Percentiles rank a stretch among this genome's conserved stretches.
Conservation (phyloP, 2,113 vertebrate species). For the Tragelaphus scriptus region DNA sequence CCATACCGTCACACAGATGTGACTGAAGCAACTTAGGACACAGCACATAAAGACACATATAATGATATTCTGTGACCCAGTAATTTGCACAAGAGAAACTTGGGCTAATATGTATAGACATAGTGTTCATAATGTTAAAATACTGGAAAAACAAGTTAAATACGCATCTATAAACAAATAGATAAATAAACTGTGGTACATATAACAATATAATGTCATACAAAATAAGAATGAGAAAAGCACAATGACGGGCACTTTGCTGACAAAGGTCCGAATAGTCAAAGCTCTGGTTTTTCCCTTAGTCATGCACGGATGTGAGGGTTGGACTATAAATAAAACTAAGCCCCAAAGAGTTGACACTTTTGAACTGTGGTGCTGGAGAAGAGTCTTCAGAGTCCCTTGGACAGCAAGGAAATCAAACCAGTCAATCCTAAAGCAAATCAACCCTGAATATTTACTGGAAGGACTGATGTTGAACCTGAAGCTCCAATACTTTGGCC, state of each 20-base stretch:
- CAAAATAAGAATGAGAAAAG: not conserved
- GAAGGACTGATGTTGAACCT: not conserved
- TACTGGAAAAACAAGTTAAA: not conserved
- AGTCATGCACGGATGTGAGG: not conserved
- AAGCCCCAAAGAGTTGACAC: not conserved
- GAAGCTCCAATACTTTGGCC: not conserved
- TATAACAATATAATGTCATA: not conserved
- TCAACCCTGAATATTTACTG: not conserved
- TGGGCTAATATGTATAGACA: not conserved
- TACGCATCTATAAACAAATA: not conserved
- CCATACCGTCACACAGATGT: not conserved
- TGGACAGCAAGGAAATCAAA: not conserved
- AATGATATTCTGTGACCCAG: not conserved
- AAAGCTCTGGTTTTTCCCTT: not conserved
- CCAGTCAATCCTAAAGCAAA: not conserved
- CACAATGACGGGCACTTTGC: not conserved
- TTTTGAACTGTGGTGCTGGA: not conserved
- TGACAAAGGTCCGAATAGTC: fast-evolving
- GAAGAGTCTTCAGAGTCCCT: not conserved
- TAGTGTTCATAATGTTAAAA: not conserved
- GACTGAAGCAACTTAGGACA: not conserved
- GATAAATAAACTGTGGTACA: not conserved
- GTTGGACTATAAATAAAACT: not conserved
- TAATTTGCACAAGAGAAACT: not conserved
- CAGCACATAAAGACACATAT: not conserved